Base-by-base conservation (phyloP, 2,797 vertebrate genomes). In the Gymnocypris eckloni region DNA sequence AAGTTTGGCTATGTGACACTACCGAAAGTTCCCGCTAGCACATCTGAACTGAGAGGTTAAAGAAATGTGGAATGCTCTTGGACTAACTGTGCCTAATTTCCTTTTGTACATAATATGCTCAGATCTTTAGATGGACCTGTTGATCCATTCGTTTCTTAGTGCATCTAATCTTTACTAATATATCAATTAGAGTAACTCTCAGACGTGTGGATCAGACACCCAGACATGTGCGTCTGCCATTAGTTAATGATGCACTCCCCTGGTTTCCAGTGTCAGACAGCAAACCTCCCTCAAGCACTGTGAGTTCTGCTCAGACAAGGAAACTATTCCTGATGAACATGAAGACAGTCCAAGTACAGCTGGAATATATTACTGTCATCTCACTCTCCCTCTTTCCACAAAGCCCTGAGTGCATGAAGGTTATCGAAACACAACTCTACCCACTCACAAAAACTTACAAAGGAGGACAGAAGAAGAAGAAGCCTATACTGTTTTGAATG, bases 371-470 rank as follows among this genome's bases (percentile, higher is more conserved):
- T 77, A 66, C 64, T 89, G 87, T 88, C 88, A 83, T 76, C 73
- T 50, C 56, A 73, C 41, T 75, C 76, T 79, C 66, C 28, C 79
- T 89, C 87, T 88, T 87, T 87, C 80, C 69, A 81, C 56, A 90
- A 64, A 85, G 73, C 81, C 48, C 73, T 52, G 61, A 89, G 81
- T 90, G 66, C 72, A 88, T 82, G 71, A 43, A 87, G 88, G 82
- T 85, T 87, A 82, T 85, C 88, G 64, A 89, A 91, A 89, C 83
- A 93, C 93, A 92, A 92, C 92, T 81, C 48, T 86, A 88, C 78
- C 89, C 90, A 91, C 92, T 91, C 92, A 91, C 69, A 86, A 85
- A 93, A 83, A 86, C 89, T 90, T 78, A 89, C 43, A 79, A 4
- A n/a, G 66, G 73, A 82, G 41, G 56, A 75, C 39, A 72, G 12